Percentiles rank a stretch among this genome's conserved stretches.
phyloP scores from a whole-genome alignment of 1,140 invertebrate genomes.

The Riptortus pedestris region DNA sequence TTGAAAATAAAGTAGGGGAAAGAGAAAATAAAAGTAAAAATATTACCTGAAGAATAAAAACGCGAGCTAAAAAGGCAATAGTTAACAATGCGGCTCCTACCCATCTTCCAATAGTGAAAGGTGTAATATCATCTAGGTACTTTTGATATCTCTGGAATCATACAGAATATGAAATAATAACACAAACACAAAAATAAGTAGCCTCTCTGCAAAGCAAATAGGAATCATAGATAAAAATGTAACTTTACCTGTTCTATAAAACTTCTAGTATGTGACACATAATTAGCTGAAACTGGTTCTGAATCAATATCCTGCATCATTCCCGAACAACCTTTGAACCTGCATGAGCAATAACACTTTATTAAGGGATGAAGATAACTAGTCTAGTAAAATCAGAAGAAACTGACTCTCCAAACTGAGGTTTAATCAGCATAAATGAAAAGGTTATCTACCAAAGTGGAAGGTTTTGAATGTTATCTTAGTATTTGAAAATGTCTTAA shows the following conservation, averaged over 20 bases:
- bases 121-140: slow-evolving; percentile 45
- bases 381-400: too few relatives aligned
- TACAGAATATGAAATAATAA: background rate
- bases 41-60: slow-evolving; percentile 39
- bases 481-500: too few relatives aligned
- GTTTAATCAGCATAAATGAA: too few relatives aligned
- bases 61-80: slow-evolving; percentile 38
- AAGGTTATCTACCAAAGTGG: too few relatives aligned
- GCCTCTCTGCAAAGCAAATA: background rate
- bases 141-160: slow-evolving; percentile 41
- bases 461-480: too few relatives aligned
- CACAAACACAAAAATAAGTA: background rate
- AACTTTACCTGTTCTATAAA: slow-evolving; percentile 23
- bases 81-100: slow-evolving; percentile 39
- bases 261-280: slow-evolving; percentile 24
- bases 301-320: slow-evolving; percentile 28
- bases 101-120: slow-evolving; percentile 44
- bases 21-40: too few relatives aligned
- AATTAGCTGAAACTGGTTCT: slow-evolving; percentile 21
- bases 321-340: slow-evolving; percentile 12
- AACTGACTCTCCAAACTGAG: too few relatives aligned
- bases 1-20: too few relatives aligned
- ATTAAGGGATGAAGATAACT: too few relatives aligned
- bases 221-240: background rate
- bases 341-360: too few relatives aligned